Percentiles rank a stretch among this genome's conserved stretches.
Evolutionary conservation across 1,140 invertebrate genomes (phyloP).

Genomic region (Bombus difficillimus): DNA sequence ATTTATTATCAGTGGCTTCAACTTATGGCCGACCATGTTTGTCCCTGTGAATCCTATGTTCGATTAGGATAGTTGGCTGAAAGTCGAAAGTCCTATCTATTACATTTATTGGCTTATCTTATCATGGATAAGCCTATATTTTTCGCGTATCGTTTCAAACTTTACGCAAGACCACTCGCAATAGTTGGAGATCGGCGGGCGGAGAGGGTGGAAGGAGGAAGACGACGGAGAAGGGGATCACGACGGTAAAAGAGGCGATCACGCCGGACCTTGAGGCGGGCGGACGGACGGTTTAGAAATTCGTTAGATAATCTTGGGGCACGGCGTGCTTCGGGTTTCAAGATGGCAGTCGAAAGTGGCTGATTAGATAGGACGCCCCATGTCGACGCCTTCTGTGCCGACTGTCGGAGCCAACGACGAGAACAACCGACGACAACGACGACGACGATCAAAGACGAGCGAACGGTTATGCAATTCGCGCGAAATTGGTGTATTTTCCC

Average conservation of each 20-base stretch:
- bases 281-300: slow-evolving; percentile 63
- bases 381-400: slow-evolving; percentile 53
- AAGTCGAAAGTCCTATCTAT: slow-evolving; percentile 37
- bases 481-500: slow-evolving; percentile 40
- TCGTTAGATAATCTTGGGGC: slow-evolving; percentile 67
- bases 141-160: slow-evolving; percentile 61
- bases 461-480: slow-evolving; percentile 37
- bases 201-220: neutral
- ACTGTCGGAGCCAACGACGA: neutral
- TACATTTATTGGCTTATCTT: slow-evolving; percentile 64
- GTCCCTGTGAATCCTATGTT: no score
- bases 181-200: neutral
- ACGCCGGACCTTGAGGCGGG: slow-evolving; percentile 52
- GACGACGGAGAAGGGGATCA: neutral
- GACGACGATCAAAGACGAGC: neutral
- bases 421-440: no score
- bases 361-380: slow-evolving; percentile 74
- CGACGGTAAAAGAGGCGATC: neutral
- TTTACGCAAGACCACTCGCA: slow-evolving; percentile 52
- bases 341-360: slow-evolving; percentile 73
- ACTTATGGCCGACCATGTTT: neutral
- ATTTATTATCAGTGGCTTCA: no score
- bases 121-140: slow-evolving; percentile 49
- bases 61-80: neutral
- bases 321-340: slow-evolving; percentile 65